Evolutionary conservation across 1,140 invertebrate species (phyloP).

Genomic region (Anastrepha obliqua): DNA sequence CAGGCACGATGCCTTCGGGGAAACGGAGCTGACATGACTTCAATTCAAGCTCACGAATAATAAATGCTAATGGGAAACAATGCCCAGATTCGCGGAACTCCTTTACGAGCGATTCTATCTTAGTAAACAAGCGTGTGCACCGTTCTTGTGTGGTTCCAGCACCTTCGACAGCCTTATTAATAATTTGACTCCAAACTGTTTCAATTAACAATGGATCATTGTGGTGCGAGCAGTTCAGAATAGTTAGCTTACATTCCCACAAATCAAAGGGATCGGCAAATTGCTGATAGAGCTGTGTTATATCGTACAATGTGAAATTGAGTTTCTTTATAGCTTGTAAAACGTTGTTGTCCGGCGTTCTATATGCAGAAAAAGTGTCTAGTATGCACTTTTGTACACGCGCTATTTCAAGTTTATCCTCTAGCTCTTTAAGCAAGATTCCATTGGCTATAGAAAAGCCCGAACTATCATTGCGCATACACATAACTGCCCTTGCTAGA

Average conservation of each 20-base stretch:
- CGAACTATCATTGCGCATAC: slow-evolving; percentile 90
- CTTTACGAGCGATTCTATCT: slow-evolving; percentile 83
- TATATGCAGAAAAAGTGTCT: slow-evolving; percentile 61
- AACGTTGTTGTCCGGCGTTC: slow-evolving; percentile 59
- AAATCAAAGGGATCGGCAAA: slow-evolving; percentile 87
- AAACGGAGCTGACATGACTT: slow-evolving; percentile 82
- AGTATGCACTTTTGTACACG: slow-evolving; percentile 70
- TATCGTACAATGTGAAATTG: slow-evolving; percentile 70
- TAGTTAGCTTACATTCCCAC: slow-evolving; percentile 90
- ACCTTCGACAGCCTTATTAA: slow-evolving; percentile 77
- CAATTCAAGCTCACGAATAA: slow-evolving; percentile 85
- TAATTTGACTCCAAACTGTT: slow-evolving; percentile 87
- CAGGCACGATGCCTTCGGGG: slow-evolving; percentile 82
- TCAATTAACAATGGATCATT: slow-evolving; percentile 85
- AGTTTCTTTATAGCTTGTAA: slow-evolving; percentile 65
- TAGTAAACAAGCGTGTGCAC: slow-evolving; percentile 81
- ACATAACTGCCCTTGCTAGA: slow-evolving; percentile 95
- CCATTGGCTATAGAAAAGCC: slow-evolving; percentile 86
- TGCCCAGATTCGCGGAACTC: slow-evolving; percentile 84
- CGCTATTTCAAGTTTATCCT: slow-evolving; percentile 84
- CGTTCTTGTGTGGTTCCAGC: slow-evolving; percentile 78
- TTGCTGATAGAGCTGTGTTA: slow-evolving; percentile 85
- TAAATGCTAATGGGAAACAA: slow-evolving; percentile 86
- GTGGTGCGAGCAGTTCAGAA: slow-evolving; percentile 89
- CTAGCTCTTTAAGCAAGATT: slow-evolving; percentile 91